Conservation (phyloP, 1,140 invertebrate species). For the Tigriopus japonicus region DNA sequence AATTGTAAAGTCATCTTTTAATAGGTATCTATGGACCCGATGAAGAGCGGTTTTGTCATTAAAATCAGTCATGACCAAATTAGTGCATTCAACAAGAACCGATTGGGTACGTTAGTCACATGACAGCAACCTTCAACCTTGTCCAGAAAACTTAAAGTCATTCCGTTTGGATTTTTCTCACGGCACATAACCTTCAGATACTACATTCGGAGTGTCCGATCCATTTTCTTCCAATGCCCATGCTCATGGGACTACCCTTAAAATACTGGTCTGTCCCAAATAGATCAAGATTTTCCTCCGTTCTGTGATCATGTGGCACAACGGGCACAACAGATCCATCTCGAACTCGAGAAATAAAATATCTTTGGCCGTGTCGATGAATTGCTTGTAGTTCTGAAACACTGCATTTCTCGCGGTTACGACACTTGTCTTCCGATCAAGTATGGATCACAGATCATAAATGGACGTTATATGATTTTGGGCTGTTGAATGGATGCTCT, state of each 20-base stretch:
- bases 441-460: too few species aligned
- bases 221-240: slow-evolving; percentile 30
- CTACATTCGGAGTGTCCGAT: slow-evolving; percentile 43
- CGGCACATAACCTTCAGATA: slow-evolving; percentile 42
- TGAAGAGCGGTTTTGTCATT: slow-evolving; percentile 69
- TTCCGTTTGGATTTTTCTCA: slow-evolving; percentile 32
- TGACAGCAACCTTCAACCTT: slow-evolving; percentile 15
- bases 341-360: slow-evolving; percentile 94
- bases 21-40: slow-evolving; percentile 74
- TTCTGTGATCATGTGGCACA: slow-evolving; percentile 85
- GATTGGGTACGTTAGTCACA: slow-evolving; percentile 46
- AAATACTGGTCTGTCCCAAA: slow-evolving; percentile 49
- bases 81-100: slow-evolving; percentile 64
- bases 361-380: slow-evolving; percentile 93
- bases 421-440: slow-evolving; percentile 72
- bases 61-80: slow-evolving; percentile 68
- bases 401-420: slow-evolving; percentile 79
- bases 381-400: slow-evolving; percentile 93
- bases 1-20: slow-evolving; percentile 64
- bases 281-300: slow-evolving; percentile 64
- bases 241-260: slow-evolving; percentile 41
- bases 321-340: slow-evolving; percentile 97
- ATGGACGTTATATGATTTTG: too few species aligned
- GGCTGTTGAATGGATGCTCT: too few species aligned
- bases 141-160: slow-evolving; percentile 10